A percentile compares a stretch with the other conserved stretches of the same genome.
These are phyloP conservation scores for Halocaridina rubra DNA, from an alignment of 2,888 invertebrate species.

Conservation along the genomic window DNA sequence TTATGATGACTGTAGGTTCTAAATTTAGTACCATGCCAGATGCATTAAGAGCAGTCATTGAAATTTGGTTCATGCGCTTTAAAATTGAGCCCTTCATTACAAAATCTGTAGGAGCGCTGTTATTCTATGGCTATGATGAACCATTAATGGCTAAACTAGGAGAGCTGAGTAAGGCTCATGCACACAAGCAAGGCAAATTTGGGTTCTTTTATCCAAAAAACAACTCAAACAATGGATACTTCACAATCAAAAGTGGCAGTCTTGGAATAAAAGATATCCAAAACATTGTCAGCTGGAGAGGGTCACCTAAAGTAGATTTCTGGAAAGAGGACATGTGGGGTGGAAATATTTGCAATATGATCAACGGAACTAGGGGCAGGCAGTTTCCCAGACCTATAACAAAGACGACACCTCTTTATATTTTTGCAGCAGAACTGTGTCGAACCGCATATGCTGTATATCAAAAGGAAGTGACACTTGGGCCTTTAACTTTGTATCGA, in stretches of 20 bases:
- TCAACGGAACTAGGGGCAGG: conserved; percentile 86
- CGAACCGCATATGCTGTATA: conserved; percentile 67
- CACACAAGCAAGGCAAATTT: conserved; percentile 40
- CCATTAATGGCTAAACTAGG: conserved; percentile 72
- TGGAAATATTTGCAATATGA: conserved; percentile 76
- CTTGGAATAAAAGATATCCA: conserved; percentile 40
- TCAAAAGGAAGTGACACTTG: conserved; percentile 64
- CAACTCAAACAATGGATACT: conserved; percentile 43
- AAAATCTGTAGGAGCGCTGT: conserved; percentile 77
- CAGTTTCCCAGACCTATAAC: conserved; percentile 83
- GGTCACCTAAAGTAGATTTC: conserved; percentile 68
- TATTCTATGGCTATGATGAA: conserved; percentile 86
- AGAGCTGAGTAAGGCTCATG: conserved; percentile 36
- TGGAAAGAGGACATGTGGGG: conserved; percentile 71
- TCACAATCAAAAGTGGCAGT: conserved; percentile 42
- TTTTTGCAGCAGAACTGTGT: conserved; percentile 82
- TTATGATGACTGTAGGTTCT: conserved; percentile 68
- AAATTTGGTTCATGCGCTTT: conserved; percentile 58
- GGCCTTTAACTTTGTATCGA: conserved; percentile 65
- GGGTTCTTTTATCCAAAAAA: conserved; percentile 56
- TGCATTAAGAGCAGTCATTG: background rate
- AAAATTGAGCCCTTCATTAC: conserved; percentile 69
- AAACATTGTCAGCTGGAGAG: conserved; percentile 45
- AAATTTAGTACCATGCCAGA: background rate
- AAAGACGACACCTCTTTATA: conserved; percentile 73